Conservation (phyloP, 2,113 vertebrate genomes). For the Eurypyga helias region DNA sequence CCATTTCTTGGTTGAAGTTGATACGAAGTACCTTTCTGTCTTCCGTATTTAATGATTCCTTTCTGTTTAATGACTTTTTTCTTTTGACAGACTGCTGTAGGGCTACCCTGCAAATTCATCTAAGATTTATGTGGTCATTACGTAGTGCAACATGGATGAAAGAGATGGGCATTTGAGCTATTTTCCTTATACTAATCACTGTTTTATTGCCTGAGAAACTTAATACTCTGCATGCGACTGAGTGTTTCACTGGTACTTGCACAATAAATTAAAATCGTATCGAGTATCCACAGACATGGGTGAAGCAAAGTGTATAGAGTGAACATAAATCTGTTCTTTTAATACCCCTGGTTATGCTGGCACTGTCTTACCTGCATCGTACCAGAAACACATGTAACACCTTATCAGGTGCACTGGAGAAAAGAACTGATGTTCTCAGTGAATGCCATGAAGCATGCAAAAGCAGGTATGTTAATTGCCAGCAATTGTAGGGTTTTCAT, state of each 20-base stretch:
- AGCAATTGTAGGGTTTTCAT: not conserved
- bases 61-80: not conserved
- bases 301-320: not conserved
- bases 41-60: conserved; percentile 13
- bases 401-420: not conserved
- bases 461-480: not conserved
- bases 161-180: not conserved
- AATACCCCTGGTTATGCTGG: not conserved
- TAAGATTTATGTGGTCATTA: not conserved
- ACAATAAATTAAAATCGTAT: not conserved
- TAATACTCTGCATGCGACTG: not conserved
- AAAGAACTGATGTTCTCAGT: not conserved
- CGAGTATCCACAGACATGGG: not conserved
- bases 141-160: not conserved
- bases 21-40: not conserved
- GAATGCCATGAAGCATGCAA: not conserved
- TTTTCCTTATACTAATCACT: conserved; percentile 13
- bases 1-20: conserved; percentile 52
- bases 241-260: not conserved
- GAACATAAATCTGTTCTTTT: not conserved
- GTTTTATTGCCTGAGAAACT: not conserved
- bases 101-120: not conserved
- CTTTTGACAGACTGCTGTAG: conserved; percentile 4
- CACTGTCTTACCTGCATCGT: not conserved
- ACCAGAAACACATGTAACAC: not conserved